These are phyloP conservation scores for Nothobranchius furzeri DNA, from an alignment of 2,113 vertebrate species.

Conservation along the genomic window DNA sequence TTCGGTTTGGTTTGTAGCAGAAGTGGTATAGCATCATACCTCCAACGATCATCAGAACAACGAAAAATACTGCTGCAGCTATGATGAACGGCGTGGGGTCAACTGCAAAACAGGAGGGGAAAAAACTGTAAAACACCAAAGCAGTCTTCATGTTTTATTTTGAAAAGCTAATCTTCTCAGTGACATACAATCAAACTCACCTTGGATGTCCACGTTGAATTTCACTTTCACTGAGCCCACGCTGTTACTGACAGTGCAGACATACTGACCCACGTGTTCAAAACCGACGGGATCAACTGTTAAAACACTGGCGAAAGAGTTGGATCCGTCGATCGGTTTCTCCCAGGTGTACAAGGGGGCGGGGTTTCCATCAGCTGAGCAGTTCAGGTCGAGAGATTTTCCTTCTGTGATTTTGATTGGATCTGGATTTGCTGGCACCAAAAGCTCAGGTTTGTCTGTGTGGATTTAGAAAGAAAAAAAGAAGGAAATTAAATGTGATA, in stretches of 20 bases:
- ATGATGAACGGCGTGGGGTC: background rate
- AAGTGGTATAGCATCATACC: rapidly evolving
- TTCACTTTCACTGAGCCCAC: rapidly evolving
- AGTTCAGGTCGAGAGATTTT: slow-evolving; percentile 28
- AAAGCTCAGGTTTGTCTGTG: slow-evolving; percentile 24
- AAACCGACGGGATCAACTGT: background rate
- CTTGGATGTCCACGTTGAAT: slow-evolving; percentile 18
- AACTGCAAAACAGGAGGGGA: slow-evolving; percentile 12
- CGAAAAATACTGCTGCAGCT: rapidly evolving
- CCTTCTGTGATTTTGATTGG: background rate
- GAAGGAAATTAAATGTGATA: background rate
- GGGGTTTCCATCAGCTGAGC: slow-evolving; percentile 50
- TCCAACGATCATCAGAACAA: rapidly evolving
- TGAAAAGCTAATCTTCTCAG: background rate
- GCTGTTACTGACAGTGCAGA: slow-evolving; percentile 14
- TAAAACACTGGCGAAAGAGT: background rate
- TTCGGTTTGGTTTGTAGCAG: slow-evolving; percentile 16
- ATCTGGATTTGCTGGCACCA: rapidly evolving
- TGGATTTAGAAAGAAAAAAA: background rate
- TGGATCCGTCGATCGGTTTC: rapidly evolving
- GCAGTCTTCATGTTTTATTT: background rate
- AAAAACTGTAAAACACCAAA: background rate
- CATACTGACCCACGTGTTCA: slow-evolving; percentile 29
- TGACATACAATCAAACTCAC: slow-evolving; percentile 23
- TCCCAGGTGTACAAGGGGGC: slow-evolving; percentile 44